phyloP scores from a whole-genome alignment of 1,140 invertebrate genomes.

The Drosophila gunungcola region DNA sequence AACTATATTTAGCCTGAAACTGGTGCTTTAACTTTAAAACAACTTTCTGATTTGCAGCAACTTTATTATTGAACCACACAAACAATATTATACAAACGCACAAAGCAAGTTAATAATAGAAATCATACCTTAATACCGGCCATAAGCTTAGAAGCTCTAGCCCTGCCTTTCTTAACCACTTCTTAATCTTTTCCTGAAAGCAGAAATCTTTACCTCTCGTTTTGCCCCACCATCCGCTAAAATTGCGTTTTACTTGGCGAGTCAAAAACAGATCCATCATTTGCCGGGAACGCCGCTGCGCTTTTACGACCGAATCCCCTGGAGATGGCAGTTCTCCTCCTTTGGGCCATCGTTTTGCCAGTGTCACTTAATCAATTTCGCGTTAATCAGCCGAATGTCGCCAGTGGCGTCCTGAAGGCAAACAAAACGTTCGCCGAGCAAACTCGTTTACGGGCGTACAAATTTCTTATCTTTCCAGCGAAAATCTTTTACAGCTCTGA shows the following conservation, averaged over 20 bases:
- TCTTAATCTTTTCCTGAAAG: slow-evolving; percentile 22
- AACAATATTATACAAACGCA: no score
- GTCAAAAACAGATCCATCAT: slow-evolving; percentile 47
- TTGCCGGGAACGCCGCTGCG: slow-evolving; percentile 24
- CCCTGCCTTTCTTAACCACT: background rate
- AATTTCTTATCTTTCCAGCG: slow-evolving; percentile 55
- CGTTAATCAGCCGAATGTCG: slow-evolving; percentile 78
- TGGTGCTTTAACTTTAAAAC: background rate
- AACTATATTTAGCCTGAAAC: background rate
- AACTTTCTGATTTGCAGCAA: background rate
- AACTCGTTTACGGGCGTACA: slow-evolving; percentile 44
- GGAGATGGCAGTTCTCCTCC: background rate
- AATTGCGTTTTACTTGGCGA: slow-evolving; percentile 36
- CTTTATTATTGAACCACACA: no score
- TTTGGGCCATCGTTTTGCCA: slow-evolving; percentile 36
- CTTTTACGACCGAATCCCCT: slow-evolving; percentile 27
- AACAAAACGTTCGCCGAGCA: slow-evolving; percentile 54
- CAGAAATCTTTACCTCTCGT: slow-evolving; percentile 9
- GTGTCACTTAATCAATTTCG: slow-evolving; percentile 82
- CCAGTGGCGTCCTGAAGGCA: slow-evolving; percentile 71
- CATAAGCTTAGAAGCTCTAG: background rate
- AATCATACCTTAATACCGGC: no score
- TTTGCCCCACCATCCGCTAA: slow-evolving; percentile 21
- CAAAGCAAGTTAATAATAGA: no score
- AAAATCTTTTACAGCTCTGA: slow-evolving; percentile 41